These are phyloP conservation scores for Bombus sibiricus DNA, from an alignment of 1,140 invertebrate genomes.

Conservation along the genomic window DNA sequence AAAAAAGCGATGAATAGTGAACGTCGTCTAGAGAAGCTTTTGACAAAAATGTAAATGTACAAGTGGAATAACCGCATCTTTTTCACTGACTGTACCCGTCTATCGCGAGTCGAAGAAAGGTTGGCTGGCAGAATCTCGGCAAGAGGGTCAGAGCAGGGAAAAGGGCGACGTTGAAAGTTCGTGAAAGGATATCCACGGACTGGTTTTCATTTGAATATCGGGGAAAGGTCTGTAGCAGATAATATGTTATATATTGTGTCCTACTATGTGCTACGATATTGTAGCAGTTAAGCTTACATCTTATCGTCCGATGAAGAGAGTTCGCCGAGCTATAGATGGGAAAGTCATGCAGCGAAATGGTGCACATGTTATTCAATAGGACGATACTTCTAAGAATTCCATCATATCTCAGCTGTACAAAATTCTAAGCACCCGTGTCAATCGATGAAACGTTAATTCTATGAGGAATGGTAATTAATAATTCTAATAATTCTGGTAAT, in stretches of 20 bases:
- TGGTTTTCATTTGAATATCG: conserved; percentile 54
- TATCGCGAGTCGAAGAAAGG: background rate
- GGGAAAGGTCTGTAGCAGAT: background rate
- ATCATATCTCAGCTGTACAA: no score
- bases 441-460: no score
- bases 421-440: no score
- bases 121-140: background rate
- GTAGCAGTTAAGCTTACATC: background rate
- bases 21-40: no score
- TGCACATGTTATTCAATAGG: background rate
- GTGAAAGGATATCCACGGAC: conserved; percentile 34
- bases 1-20: no score
- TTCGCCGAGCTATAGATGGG: background rate
- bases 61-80: no score
- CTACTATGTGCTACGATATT: background rate
- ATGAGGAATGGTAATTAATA: no score
- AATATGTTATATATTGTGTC: background rate
- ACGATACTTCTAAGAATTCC: background rate
- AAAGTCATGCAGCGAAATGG: background rate
- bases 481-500: no score
- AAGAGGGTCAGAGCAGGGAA: background rate
- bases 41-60: no score
- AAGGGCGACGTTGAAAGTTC: conserved; percentile 4
- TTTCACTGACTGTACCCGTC: no score
- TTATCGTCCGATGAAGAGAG: background rate